Conservation (phyloP, 2,888 invertebrate genomes). For the Tribolium freemani region DNA sequence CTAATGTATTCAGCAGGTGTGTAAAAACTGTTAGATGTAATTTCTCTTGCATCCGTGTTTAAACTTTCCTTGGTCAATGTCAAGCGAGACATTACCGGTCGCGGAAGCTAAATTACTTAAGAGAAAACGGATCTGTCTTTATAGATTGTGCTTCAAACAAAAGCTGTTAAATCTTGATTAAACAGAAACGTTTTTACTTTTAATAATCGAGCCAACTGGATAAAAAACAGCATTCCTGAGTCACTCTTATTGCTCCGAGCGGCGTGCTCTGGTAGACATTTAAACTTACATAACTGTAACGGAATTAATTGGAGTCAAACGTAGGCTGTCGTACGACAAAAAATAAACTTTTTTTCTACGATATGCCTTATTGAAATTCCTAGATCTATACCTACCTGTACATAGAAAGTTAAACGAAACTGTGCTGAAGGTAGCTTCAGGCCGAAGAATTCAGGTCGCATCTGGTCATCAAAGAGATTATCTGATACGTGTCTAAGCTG, state of each 20-base stretch:
- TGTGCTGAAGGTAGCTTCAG: constrained; percentile 54
- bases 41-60: constrained; percentile 45
- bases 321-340: not conserved
- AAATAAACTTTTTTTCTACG: constrained; percentile 1
- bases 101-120: not conserved
- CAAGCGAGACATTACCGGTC: constrained; percentile 5
- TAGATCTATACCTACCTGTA: constrained; percentile 24
- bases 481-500: constrained; percentile 23
- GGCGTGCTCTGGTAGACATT: no score
- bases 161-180: not conserved
- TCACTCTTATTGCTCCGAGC: constrained; percentile 14
- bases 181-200: constrained; percentile 13
- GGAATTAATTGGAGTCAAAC: not conserved
- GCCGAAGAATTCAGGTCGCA: constrained; percentile 56
- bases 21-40: constrained; percentile 38
- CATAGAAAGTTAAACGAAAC: constrained; percentile 55
- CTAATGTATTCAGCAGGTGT: constrained; percentile 29
- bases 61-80: constrained; percentile 40
- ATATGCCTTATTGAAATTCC: constrained; percentile 24
- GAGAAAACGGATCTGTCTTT: constrained; percentile 8
- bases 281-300: constrained; percentile 1
- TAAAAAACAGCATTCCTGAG: constrained; percentile 10
- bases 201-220: not conserved
- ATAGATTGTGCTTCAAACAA: not conserved
- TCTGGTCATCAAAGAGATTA: constrained; percentile 50